Evolutionary conservation across 2,888 invertebrate species (phyloP).

Genomic region (Abrostola tripartita): DNA sequence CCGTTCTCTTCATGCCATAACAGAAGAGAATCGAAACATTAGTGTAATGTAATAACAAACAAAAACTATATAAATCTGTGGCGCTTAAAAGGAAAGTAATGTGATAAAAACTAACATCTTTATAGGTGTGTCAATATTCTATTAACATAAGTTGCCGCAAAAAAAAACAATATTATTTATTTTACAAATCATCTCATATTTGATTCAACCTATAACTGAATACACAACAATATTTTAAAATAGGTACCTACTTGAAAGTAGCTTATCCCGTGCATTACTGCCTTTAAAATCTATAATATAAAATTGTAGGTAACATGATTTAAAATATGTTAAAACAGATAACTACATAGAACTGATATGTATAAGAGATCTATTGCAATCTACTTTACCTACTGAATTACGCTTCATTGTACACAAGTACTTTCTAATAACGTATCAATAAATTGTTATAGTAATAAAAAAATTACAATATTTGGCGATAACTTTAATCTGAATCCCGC

Average conservation of each 20-base stretch:
- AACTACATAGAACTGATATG: constrained; percentile 34
- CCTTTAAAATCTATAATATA: background rate
- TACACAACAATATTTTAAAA: background rate
- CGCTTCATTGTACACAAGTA: constrained; percentile 24
- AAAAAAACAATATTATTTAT: no score
- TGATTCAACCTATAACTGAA: no score
- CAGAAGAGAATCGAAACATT: no score
- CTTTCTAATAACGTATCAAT: constrained; percentile 6
- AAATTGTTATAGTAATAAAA: constrained; percentile 17
- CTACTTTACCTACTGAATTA: constrained; percentile 14
- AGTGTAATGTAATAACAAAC: no score
- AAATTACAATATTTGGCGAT: constrained; percentile 43
- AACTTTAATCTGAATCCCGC: constrained; percentile 19
- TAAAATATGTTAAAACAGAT: background rate
- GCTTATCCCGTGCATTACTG: background rate
- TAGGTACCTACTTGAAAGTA: background rate
- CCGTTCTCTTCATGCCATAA: no score
- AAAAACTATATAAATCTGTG: no score
- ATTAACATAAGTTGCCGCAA: no score
- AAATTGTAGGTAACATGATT: background rate
- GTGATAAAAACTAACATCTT: no score
- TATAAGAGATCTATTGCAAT: constrained; percentile 16
- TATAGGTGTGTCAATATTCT: no score
- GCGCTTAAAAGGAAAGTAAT: no score
- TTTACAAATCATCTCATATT: no score